Evolutionary conservation across 1,140 invertebrate genomes (phyloP).

Genomic region (Drosophila saltans): DNA sequence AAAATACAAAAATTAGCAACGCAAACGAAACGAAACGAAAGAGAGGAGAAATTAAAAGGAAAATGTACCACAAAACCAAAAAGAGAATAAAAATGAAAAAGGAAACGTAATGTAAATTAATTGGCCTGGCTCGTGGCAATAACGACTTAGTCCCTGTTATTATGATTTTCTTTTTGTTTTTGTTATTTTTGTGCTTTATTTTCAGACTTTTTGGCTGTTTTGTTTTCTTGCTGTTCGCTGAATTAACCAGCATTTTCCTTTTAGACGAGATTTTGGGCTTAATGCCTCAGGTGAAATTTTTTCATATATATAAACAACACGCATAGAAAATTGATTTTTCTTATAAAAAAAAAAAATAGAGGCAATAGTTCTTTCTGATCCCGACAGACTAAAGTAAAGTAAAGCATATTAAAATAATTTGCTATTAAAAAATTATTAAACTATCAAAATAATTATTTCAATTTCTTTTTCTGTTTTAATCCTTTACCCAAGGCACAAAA

Average conservation of each 20-base stretch:
- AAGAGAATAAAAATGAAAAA: slow-evolving; percentile 35
- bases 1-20: slow-evolving; percentile 8
- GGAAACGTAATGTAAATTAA: slow-evolving; percentile 69
- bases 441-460: too few species aligned
- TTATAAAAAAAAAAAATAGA: too few species aligned
- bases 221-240: not conserved
- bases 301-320: not conserved
- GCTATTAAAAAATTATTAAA: too few species aligned
- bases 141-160: slow-evolving; percentile 37
- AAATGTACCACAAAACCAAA: not conserved
- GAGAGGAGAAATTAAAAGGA: slow-evolving; percentile 21
- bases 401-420: too few species aligned
- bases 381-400: too few species aligned
- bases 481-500: too few species aligned
- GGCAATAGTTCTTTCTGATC: too few species aligned
- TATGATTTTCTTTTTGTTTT: slow-evolving; percentile 1
- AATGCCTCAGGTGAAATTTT: not conserved
- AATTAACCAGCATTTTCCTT: slow-evolving; percentile 8
- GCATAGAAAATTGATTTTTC: too few species aligned
- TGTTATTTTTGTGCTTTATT: not conserved
- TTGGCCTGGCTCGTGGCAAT: slow-evolving; percentile 52
- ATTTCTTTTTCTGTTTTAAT: too few species aligned
- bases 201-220: not conserved
- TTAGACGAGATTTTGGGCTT: not conserved
- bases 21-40: slow-evolving; percentile 13